Percentiles rank a stretch among this genome's conserved stretches.
phyloP scores from a whole-genome alignment of 2,113 vertebrate species.

The Erythrolamprus reginae region DNA sequence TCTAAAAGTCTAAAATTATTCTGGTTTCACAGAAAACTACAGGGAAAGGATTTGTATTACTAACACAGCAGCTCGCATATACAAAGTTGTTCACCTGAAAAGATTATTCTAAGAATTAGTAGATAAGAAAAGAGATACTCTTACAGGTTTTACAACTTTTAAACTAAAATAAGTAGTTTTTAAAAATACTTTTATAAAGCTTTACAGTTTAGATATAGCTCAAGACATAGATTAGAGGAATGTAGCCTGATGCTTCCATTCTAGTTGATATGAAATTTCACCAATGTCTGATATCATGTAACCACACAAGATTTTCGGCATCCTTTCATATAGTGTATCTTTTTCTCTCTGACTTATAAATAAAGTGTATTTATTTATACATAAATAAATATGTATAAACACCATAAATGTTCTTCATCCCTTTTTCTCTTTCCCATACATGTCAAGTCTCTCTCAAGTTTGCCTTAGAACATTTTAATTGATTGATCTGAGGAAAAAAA shows the following conservation, averaged over 20 bases:
- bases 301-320: background rate
- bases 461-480: background rate
- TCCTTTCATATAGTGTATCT: background rate
- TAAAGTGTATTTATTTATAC: no score
- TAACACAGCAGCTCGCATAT: background rate
- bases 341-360: background rate
- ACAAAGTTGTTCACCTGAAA: background rate
- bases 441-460: background rate
- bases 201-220: background rate
- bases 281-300: background rate
- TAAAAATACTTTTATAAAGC: background rate
- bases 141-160: background rate
- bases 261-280: background rate
- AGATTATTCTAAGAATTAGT: background rate
- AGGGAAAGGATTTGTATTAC: background rate
- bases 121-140: background rate
- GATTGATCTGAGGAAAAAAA: background rate
- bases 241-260: background rate
- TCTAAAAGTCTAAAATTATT: background rate
- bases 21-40: background rate
- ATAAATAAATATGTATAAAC: no score
- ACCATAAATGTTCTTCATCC: background rate
- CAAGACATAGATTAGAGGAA: background rate
- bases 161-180: background rate
- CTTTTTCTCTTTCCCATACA: background rate